Percentiles rank a stretch among this genome's conserved stretches.
These are phyloP conservation scores for Fregata magnificens DNA, from an alignment of 2,113 vertebrate species.

Conservation along the genomic window DNA sequence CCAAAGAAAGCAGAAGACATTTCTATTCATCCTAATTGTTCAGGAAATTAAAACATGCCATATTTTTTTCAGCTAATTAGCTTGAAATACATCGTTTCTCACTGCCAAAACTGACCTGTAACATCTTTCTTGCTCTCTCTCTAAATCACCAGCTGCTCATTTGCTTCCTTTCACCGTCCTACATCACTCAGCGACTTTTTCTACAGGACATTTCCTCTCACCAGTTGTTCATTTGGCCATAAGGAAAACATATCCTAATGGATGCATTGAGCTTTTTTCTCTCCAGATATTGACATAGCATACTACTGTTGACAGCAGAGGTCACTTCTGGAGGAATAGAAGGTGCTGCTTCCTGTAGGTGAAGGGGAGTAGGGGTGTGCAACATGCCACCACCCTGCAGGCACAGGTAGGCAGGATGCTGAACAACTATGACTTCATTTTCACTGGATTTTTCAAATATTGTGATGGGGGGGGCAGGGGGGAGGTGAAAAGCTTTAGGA, in stretches of 20 bases:
- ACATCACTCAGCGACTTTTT: slow-evolving; percentile 30
- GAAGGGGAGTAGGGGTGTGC: neutral
- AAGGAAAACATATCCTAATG: slow-evolving; percentile 13
- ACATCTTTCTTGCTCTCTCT: neutral
- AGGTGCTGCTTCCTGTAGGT: neutral
- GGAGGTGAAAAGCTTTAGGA: neutral
- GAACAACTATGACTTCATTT: neutral
- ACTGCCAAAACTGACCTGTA: neutral
- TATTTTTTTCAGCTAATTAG: slow-evolving; percentile 7
- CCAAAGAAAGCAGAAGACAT: slow-evolving; percentile 12
- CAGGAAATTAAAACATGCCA: slow-evolving; percentile 19
- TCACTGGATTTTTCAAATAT: neutral
- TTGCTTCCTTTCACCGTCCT: neutral
- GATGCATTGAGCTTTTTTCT: neutral
- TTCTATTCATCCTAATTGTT: neutral
- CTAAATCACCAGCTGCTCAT: neutral
- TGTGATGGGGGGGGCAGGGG: rapidly evolving
- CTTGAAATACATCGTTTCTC: neutral
- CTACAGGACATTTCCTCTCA: neutral
- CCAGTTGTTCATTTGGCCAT: neutral
- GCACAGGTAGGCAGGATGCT: neutral
- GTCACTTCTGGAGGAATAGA: neutral
- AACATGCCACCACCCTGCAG: neutral
- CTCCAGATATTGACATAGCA: neutral
- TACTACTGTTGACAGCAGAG: neutral